phyloP scores from a whole-genome alignment of 2,888 invertebrate genomes.

The Mesorhabditis spiculigera region DNA sequence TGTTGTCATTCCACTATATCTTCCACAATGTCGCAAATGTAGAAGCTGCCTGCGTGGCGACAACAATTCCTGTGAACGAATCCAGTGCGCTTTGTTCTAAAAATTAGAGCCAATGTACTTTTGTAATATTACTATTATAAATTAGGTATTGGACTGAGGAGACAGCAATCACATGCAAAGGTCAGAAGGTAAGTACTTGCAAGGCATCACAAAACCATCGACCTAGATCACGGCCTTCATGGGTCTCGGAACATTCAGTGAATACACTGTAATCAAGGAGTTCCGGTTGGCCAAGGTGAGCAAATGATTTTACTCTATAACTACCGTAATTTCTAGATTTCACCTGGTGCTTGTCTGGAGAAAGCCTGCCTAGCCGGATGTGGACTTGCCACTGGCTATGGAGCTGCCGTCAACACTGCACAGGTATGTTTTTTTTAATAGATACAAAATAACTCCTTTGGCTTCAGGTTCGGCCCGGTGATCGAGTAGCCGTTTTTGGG shows the following conservation, averaged over 20 bases:
- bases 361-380: conserved; percentile 5
- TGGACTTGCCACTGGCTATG: background rate
- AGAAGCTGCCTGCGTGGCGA: background rate
- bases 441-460: background rate
- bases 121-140: too few species aligned
- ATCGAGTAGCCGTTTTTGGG: background rate
- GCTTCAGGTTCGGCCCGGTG: conserved; percentile 1
- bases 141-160: background rate
- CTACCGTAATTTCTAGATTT: background rate
- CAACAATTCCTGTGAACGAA: background rate
- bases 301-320: background rate
- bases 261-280: conserved; percentile 6
- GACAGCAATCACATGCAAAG: background rate
- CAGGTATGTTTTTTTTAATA: background rate
- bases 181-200: background rate
- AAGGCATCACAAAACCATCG: background rate
- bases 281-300: background rate
- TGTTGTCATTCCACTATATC: background rate
- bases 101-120: background rate
- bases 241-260: conserved; percentile 3
- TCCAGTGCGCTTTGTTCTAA: background rate
- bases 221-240: background rate
- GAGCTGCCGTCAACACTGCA: background rate
- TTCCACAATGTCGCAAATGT: background rate
- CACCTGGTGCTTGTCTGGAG: background rate